Conservation (phyloP, 2,797 vertebrate genomes). For the Synanceia verrucosa region DNA sequence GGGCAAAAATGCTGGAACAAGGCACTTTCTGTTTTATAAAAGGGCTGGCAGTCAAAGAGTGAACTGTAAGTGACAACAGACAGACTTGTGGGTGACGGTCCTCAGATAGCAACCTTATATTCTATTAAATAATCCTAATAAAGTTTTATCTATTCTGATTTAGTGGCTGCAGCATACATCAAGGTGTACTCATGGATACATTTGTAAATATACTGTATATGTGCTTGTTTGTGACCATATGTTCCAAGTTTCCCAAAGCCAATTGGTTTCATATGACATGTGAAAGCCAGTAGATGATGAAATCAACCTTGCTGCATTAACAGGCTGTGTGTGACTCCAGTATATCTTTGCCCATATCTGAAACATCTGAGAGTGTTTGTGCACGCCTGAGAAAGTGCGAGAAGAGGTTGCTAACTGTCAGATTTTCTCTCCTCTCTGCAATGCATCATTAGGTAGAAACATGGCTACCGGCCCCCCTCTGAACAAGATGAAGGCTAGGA, state of each 20-base stretch:
- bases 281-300: not conserved
- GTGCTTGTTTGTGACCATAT: not conserved
- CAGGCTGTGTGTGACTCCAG: slow-evolving; percentile 14
- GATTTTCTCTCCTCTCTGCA: slow-evolving; percentile 56
- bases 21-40: too few relatives aligned
- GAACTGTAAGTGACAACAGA: not conserved
- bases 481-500: slow-evolving; percentile 62
- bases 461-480: slow-evolving; percentile 60
- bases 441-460: slow-evolving; percentile 76
- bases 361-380: not conserved
- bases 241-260: not conserved
- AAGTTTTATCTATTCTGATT: not conserved
- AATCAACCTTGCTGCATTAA: slow-evolving; percentile 5
- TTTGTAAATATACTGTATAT: not conserved
- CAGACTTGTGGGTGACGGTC: not conserved
- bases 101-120: not conserved
- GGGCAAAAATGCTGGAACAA: too few relatives aligned
- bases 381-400: not conserved
- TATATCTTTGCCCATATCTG: slow-evolving; percentile 2
- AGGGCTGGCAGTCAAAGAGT: too few relatives aligned
- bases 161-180: too few relatives aligned
- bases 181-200: not conserved
- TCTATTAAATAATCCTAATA: not conserved
- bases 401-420: slow-evolving; percentile 63
- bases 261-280: not conserved